Conservation (phyloP, 2,888 invertebrate genomes). For the Lottia scabra region DNA sequence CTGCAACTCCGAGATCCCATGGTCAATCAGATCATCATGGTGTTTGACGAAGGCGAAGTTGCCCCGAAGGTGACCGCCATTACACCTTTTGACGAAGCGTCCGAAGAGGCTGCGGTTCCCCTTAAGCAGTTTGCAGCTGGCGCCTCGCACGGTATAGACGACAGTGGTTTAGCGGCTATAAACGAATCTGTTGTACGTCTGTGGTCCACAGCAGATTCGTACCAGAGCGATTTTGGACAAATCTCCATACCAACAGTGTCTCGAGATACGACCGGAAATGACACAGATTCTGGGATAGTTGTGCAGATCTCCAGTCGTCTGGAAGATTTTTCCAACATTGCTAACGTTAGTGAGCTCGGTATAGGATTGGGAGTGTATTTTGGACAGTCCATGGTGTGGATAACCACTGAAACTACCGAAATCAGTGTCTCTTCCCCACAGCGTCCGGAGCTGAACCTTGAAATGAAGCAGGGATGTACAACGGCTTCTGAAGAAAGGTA, state of each 20-base stretch:
- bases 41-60: slow-evolving; percentile 4
- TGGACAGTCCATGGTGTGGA: slow-evolving; percentile 12
- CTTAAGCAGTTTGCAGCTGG: not conserved
- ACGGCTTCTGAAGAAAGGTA: slow-evolving; percentile 13
- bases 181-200: not conserved
- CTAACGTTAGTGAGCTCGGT: slow-evolving; percentile 7
- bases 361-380: slow-evolving; percentile 20
- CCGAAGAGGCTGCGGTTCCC: slow-evolving; percentile 12
- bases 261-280: not conserved
- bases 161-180: not conserved
- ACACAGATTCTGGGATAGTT: not conserved
- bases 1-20: not conserved
- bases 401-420: slow-evolving; percentile 1
- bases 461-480: not conserved
- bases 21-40: not conserved
- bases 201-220: slow-evolving; percentile 6
- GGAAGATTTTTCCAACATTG: slow-evolving; percentile 14
- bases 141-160: slow-evolving; percentile 6
- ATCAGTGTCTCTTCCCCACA: not conserved
- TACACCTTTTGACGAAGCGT: slow-evolving; percentile 8
- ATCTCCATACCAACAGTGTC: slow-evolving; percentile 2
- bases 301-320: not conserved
- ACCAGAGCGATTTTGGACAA: slow-evolving; percentile 12
- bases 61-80: slow-evolving; percentile 11
- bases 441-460: slow-evolving; percentile 3